A percentile compares a stretch with the other conserved stretches of the same genome.
phyloP scores from a whole-genome alignment of 2,888 invertebrate species.

The Gisinianus flammeolus region DNA sequence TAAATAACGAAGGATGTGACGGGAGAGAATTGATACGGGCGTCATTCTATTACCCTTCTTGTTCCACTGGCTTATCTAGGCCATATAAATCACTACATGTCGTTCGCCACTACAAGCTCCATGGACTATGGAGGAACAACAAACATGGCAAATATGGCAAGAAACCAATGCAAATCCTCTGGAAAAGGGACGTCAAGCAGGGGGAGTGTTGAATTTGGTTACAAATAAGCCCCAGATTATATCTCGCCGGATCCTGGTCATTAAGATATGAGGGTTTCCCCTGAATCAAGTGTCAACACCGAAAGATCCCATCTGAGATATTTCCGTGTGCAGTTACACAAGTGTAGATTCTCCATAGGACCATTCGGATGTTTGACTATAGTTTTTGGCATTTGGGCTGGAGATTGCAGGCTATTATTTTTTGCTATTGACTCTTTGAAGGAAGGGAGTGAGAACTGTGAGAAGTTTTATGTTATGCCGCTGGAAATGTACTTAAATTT shows the following conservation, averaged over 20 bases:
- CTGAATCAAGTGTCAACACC: not conserved
- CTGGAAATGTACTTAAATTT: too few species aligned
- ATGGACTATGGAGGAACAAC: not conserved
- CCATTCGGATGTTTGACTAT: too few species aligned
- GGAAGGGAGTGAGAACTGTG: not conserved
- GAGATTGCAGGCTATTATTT: not conserved
- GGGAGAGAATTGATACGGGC: not conserved
- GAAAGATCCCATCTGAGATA: not conserved
- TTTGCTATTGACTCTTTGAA: not conserved
- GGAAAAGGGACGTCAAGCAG: not conserved
- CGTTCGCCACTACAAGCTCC: too few species aligned
- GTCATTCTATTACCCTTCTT: too few species aligned
- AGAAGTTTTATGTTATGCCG: too few species aligned
- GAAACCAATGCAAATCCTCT: not conserved
- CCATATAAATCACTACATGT: too few species aligned
- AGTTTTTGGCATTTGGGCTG: not conserved
- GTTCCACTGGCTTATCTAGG: too few species aligned
- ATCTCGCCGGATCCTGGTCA: slow-evolving; percentile 1
- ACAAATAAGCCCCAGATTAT: slow-evolving; percentile 8
- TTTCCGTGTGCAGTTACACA: not conserved
- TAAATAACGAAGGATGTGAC: not conserved
- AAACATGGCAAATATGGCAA: too few species aligned
- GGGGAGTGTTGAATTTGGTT: not conserved
- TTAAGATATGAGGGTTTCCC: not conserved
- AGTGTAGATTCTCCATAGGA: not conserved